phyloP scores from a whole-genome alignment of 1,140 invertebrate genomes.

The Trichogramma pretiosum region DNA sequence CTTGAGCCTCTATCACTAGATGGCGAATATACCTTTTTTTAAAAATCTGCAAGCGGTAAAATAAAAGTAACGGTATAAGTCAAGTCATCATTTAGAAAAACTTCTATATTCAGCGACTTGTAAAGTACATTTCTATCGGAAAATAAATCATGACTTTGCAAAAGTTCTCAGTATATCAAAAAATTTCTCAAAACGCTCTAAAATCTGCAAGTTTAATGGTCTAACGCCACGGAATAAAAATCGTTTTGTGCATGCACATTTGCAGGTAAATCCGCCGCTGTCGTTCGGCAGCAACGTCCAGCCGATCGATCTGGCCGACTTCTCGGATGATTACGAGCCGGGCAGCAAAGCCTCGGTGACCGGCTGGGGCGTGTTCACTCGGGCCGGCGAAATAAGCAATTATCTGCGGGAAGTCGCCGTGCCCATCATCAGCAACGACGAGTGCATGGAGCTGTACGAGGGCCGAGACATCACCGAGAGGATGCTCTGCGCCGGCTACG shows the following conservation, averaged over 20 bases:
- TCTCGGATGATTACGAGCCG: slow-evolving; percentile 21
- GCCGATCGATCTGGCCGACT: slow-evolving; percentile 26
- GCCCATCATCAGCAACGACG: slow-evolving; percentile 33
- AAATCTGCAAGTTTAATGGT: too few relatives aligned
- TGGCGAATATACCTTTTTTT: too few relatives aligned
- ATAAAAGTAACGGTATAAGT: too few relatives aligned
- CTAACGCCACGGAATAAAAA: too few relatives aligned
- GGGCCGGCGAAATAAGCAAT: slow-evolving; percentile 36
- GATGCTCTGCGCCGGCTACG: slow-evolving; percentile 56
- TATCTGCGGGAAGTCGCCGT: slow-evolving; percentile 42
- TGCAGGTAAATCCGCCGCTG: slow-evolving; percentile 28
- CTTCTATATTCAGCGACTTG: too few relatives aligned
- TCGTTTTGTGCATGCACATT: neutral
- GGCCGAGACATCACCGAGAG: slow-evolving; percentile 38
- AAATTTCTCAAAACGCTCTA: too few relatives aligned
- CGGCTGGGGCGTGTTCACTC: slow-evolving; percentile 48
- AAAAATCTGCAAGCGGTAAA: too few relatives aligned
- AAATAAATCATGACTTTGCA: too few relatives aligned
- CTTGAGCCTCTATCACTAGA: too few relatives aligned
- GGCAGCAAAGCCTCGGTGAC: slow-evolving; percentile 39
- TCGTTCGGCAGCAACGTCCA: slow-evolving; percentile 21
- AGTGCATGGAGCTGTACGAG: slow-evolving; percentile 34
- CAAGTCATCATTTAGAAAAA: too few relatives aligned
- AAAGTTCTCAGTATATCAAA: too few relatives aligned
- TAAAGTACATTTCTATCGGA: too few relatives aligned